These are phyloP conservation scores for Cataglyphis livida DNA, from an alignment of 2,888 invertebrate species.

Conservation along the genomic window DNA sequence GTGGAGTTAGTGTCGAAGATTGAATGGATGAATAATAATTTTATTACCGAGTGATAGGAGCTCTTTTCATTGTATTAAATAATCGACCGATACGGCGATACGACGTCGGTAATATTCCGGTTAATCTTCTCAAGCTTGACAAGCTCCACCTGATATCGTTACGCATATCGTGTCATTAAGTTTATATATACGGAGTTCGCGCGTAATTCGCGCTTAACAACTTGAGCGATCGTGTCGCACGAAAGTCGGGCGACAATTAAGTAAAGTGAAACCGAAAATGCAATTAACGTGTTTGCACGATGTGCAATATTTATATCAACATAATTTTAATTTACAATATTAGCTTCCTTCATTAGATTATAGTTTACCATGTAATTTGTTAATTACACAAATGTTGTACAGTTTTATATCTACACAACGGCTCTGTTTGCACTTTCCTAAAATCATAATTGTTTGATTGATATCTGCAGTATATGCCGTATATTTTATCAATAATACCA, in stretches of 20 bases:
- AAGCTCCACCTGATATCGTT: conserved; percentile 15
- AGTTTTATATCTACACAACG: neutral
- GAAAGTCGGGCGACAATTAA: conserved; percentile 23
- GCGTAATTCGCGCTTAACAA: conserved; percentile 36
- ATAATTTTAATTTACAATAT: conserved; percentile 19
- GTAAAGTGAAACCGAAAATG: conserved; percentile 8
- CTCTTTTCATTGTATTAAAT: conserved; percentile 25
- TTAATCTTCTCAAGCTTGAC: conserved; percentile 12
- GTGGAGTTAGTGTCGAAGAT: neutral
- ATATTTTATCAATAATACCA: neutral
- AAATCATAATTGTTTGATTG: conserved; percentile 26
- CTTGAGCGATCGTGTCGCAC: conserved; percentile 21
- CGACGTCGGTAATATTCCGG: conserved; percentile 9
- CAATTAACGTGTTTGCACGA: neutral
- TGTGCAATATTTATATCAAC: neutral
- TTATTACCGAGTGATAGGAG: neutral
- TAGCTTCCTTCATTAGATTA: neutral
- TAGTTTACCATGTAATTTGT: neutral
- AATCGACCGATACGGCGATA: conserved; percentile 5
- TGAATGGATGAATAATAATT: conserved; percentile 9
- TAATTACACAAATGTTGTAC: conserved; percentile 1
- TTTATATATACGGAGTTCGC: conserved; percentile 17
- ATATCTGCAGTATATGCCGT: neutral
- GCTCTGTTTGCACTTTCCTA: neutral
- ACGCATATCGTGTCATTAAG: conserved; percentile 35